Evolutionary conservation across 2,888 invertebrate genomes (phyloP).

Genomic region (Oscheius myriophilus): DNA sequence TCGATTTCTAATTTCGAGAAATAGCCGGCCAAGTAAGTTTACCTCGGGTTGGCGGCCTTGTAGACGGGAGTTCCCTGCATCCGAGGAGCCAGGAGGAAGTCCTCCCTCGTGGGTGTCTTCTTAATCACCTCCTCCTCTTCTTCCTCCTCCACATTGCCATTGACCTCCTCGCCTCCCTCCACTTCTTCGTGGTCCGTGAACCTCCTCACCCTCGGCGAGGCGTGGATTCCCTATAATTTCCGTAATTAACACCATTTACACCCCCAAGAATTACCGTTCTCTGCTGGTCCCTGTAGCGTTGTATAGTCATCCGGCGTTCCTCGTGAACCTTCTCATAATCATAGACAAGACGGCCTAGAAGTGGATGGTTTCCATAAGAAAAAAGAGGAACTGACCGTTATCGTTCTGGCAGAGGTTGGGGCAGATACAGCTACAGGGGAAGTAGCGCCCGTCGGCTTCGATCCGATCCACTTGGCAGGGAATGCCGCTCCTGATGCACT

Average conservation of each 20-base stretch:
- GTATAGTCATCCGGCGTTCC: constrained; percentile 26
- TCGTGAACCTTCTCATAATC: constrained; percentile 29
- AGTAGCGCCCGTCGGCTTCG: constrained; percentile 5
- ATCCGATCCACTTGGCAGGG: constrained; percentile 40
- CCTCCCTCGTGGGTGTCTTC: too few species aligned
- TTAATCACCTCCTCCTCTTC: too few species aligned
- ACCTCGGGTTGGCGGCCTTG: too few species aligned
- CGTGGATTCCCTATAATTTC: constrained; percentile 27
- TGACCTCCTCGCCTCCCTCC: constrained; percentile 10
- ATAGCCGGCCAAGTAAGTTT: too few species aligned
- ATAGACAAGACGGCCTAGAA: constrained; percentile 33
- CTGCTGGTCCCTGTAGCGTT: constrained; percentile 25
- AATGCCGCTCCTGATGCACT: constrained; percentile 41
- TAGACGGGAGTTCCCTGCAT: too few species aligned
- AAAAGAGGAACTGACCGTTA: background rate
- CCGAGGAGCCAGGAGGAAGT: too few species aligned
- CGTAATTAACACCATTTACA: background rate
- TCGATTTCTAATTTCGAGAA: too few species aligned
- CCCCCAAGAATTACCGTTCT: constrained; percentile 11
- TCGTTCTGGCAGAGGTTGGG: constrained; percentile 9
- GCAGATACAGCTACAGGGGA: constrained; percentile 32
- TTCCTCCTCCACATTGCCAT: too few species aligned
- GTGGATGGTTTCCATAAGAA: background rate
- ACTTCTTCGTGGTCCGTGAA: constrained; percentile 34
- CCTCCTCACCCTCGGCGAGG: constrained; percentile 32